Evolutionary conservation across 2,797 vertebrate genomes (phyloP).

Genomic region (Labroides dimidiatus): DNA sequence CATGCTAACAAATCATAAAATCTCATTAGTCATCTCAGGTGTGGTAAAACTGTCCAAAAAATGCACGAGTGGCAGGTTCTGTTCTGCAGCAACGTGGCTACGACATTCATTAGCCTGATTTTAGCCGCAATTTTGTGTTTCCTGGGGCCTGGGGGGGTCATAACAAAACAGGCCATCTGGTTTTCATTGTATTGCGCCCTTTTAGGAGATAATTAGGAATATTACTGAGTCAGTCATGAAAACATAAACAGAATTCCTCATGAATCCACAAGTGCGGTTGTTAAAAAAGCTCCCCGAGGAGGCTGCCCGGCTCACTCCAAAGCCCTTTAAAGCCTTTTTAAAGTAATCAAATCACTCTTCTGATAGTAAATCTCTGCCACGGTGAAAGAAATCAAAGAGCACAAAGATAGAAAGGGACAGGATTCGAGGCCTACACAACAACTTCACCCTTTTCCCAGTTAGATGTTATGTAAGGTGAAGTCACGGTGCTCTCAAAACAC

Average conservation of each 20-base stretch:
- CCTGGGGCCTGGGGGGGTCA: conserved; percentile 61
- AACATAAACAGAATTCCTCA: conserved; percentile 62
- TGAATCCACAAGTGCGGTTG: conserved; percentile 61
- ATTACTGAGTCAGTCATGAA: conserved; percentile 73
- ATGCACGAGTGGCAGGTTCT: conserved; percentile 44
- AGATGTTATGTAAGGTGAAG: conserved; percentile 59
- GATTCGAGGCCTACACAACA: conserved; percentile 46
- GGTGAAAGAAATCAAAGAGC: conserved; percentile 51
- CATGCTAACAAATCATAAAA: conserved; percentile 27
- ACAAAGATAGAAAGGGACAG: conserved; percentile 43
- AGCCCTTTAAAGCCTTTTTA: conserved; percentile 32
- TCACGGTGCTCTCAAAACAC: conserved; percentile 36
- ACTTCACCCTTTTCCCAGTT: conserved; percentile 45
- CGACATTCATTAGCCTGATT: conserved; percentile 69
- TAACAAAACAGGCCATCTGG: conserved; percentile 71
- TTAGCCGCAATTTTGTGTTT: conserved; percentile 69
- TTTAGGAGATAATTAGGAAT: conserved; percentile 76
- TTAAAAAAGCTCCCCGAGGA: conserved; percentile 46
- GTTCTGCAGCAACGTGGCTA: conserved; percentile 55
- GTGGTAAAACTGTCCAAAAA: conserved; percentile 44
- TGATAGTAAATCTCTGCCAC: conserved; percentile 20
- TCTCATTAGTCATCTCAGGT: conserved; percentile 39
- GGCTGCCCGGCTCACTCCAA: conserved; percentile 23
- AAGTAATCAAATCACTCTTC: conserved; percentile 43
- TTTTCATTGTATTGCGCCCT: conserved; percentile 67